These are phyloP conservation scores for Rhamphomyia laevipes DNA, from an alignment of 2,888 invertebrate species.

Conservation along the genomic window DNA sequence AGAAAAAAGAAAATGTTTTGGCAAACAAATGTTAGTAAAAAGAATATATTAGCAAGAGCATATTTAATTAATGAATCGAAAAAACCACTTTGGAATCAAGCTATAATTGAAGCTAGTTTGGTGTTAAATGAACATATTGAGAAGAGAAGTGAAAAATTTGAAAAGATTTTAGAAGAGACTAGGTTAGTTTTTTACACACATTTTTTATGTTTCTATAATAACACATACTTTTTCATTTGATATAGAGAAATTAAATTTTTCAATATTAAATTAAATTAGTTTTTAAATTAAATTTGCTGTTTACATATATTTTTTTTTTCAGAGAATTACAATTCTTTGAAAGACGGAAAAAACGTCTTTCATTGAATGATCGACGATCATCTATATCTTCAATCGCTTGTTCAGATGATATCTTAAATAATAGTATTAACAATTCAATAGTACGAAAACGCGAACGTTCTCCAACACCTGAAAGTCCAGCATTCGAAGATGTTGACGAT, in stretches of 20 bases:
- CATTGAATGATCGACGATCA: neutral
- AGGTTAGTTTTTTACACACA: slow-evolving; percentile 22
- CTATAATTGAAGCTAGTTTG: slow-evolving; percentile 63
- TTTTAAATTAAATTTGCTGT: too few relatives aligned
- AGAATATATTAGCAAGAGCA: neutral
- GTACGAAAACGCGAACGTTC: slow-evolving; percentile 28
- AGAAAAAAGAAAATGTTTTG: slow-evolving; percentile 39
- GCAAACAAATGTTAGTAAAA: slow-evolving; percentile 11
- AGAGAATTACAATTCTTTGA: slow-evolving; percentile 4
- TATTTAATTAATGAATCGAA: neutral
- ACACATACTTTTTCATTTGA: too few relatives aligned
- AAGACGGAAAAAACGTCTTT: slow-evolving; percentile 1
- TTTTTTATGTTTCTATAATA: too few relatives aligned
- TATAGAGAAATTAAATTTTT: too few relatives aligned
- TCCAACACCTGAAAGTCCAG: slow-evolving; percentile 29
- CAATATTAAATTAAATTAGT: too few relatives aligned
- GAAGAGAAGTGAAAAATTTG: slow-evolving; percentile 42
- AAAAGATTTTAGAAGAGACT: slow-evolving; percentile 23
- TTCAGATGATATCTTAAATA: too few relatives aligned
- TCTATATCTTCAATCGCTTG: neutral
- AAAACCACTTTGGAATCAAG: slow-evolving; percentile 47
- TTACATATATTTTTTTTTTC: neutral
- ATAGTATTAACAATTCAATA: too few relatives aligned
- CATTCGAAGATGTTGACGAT: slow-evolving; percentile 14
- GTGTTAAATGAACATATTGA: slow-evolving; percentile 45